Conservation (phyloP, 2,113 vertebrate species). For the Cisticola juncidis region DNA sequence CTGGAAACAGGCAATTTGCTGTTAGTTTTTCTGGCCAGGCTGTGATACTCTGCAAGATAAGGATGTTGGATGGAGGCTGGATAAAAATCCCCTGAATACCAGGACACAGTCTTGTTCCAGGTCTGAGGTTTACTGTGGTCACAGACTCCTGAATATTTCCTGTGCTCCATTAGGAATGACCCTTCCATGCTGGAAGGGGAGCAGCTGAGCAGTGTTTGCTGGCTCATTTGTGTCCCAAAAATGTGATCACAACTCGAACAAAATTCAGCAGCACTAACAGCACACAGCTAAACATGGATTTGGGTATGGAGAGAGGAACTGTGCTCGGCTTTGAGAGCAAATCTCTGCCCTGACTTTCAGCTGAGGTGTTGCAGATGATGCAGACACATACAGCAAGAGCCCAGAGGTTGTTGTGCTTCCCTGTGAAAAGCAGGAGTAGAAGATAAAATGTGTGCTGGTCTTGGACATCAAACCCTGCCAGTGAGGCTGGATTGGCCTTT, state of each 20-base stretch:
- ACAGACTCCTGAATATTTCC: neutral
- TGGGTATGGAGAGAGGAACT: neutral
- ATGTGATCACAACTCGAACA: rapidly evolving
- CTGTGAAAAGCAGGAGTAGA: neutral
- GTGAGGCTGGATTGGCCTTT: neutral
- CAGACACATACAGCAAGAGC: neutral
- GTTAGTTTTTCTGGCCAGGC: neutral
- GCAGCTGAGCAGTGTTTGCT: neutral
- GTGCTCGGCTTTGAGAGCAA: neutral
- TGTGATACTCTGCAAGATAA: neutral
- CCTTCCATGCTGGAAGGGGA: neutral
- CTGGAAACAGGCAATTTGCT: constrained; percentile 23
- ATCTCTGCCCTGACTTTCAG: neutral
- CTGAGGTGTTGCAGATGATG: neutral
- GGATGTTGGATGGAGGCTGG: neutral
- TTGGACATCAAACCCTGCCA: neutral
- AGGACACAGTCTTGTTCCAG: neutral
- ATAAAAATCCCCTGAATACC: neutral
- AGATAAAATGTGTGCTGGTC: neutral
- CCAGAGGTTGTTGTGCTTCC: neutral
- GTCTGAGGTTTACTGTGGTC: neutral
- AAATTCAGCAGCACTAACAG: neutral
- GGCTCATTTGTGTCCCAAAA: neutral
- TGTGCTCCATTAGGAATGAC: neutral
- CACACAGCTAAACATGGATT: rapidly evolving